These are phyloP conservation scores for Leucoptera coffeella DNA, from an alignment of 2,888 invertebrate genomes.

Conservation along the genomic window DNA sequence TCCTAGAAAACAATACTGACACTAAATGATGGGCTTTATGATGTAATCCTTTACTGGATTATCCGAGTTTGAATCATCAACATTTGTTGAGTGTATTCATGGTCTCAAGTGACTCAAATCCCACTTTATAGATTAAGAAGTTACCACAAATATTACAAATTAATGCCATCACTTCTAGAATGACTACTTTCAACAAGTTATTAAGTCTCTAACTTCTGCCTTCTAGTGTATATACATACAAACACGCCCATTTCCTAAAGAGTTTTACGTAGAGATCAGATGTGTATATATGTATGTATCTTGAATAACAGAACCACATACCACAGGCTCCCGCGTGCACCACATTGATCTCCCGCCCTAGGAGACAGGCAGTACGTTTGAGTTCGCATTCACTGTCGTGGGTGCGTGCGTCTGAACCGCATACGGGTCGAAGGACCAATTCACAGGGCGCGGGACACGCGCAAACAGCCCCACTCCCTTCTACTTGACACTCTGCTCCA, in stretches of 20 bases:
- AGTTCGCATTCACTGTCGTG: conserved; percentile 82
- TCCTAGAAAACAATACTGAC: conserved; percentile 42
- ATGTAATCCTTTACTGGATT: too few species aligned
- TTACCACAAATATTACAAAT: too few species aligned
- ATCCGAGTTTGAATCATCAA: too few species aligned
- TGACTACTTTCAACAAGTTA: too few species aligned
- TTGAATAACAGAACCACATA: conserved; percentile 12
- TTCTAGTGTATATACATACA: too few species aligned
- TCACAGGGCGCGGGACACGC: conserved; percentile 79
- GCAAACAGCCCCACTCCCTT: conserved; percentile 75
- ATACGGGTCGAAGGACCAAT: conserved; percentile 73
- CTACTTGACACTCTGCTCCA: conserved; percentile 79
- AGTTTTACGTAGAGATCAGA: too few species aligned
- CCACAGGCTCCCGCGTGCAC: conserved; percentile 45
- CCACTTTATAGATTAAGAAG: background rate
- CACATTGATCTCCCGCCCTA: conserved; percentile 38
- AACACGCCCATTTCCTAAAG: too few species aligned
- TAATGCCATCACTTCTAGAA: too few species aligned
- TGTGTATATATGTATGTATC: too few species aligned
- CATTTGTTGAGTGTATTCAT: too few species aligned
- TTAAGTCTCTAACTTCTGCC: too few species aligned
- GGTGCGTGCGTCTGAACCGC: conserved; percentile 78
- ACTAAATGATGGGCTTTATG: too few species aligned
- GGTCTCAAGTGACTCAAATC: background rate
- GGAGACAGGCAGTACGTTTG: conserved; percentile 61